These are phyloP conservation scores for Bombyx mandarina DNA, from an alignment of 1,140 invertebrate genomes.

Conservation along the genomic window DNA sequence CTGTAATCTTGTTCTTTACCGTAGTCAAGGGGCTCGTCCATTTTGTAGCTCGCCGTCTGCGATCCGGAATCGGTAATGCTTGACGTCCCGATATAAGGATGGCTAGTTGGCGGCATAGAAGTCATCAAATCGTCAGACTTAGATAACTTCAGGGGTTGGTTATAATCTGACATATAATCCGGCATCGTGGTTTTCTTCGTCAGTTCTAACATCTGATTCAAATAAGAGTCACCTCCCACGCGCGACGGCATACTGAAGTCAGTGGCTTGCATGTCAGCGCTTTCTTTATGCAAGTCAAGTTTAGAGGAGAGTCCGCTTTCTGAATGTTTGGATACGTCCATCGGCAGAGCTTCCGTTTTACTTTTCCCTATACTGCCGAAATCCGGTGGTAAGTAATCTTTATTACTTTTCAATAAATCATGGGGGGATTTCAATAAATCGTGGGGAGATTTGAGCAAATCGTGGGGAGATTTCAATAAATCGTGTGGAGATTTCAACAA, in stretches of 20 bases:
- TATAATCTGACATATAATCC: slow-evolving; percentile 58
- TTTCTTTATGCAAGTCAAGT: slow-evolving; percentile 31
- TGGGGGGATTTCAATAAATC: slow-evolving; percentile 24
- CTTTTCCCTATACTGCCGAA: slow-evolving; percentile 60
- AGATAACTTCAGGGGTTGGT: slow-evolving; percentile 51
- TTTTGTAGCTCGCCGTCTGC: slow-evolving; percentile 54
- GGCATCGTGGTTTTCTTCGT: slow-evolving; percentile 68
- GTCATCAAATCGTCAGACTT: slow-evolving; percentile 50
- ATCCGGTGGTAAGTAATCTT: slow-evolving; percentile 67
- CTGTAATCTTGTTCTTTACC: slow-evolving; percentile 55
- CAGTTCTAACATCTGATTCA: slow-evolving; percentile 68
- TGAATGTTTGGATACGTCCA: slow-evolving; percentile 33
- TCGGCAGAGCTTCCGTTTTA: slow-evolving; percentile 44
- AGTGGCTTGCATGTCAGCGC: slow-evolving; percentile 19
- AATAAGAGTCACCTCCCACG: slow-evolving; percentile 56
- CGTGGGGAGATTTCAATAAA: slow-evolving; percentile 33
- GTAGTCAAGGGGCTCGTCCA: slow-evolving; percentile 51
- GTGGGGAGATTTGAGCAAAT: slow-evolving; percentile 40
- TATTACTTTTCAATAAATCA: slow-evolving; percentile 59
- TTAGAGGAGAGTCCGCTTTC: slow-evolving; percentile 37
- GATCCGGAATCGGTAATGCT: slow-evolving; percentile 60
- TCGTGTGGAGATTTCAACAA: slow-evolving; percentile 27
- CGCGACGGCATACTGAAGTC: slow-evolving; percentile 56
- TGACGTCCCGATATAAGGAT: slow-evolving; percentile 50
- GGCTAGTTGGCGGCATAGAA: slow-evolving; percentile 40